A percentile compares a stretch with the other conserved stretches of the same genome.
Evolutionary conservation across 2,888 invertebrate species (phyloP).

Genomic region (Apodemia duryi): DNA sequence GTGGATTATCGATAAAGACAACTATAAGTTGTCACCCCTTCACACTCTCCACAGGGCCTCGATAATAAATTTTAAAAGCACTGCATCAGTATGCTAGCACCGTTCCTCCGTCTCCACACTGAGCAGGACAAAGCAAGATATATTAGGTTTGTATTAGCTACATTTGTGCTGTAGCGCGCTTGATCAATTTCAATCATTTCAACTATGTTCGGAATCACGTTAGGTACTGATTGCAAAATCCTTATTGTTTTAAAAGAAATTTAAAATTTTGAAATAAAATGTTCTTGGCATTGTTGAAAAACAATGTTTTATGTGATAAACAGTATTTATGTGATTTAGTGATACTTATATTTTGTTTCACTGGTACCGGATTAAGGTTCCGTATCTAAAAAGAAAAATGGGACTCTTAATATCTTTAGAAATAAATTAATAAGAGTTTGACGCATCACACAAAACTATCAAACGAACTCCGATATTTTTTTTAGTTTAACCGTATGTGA

Average conservation of each 20-base stretch:
- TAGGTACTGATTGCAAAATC: neutral
- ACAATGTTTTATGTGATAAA: too few species aligned
- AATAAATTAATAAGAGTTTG: too few species aligned
- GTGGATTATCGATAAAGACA: constrained; percentile 27
- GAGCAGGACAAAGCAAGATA: constrained; percentile 71
- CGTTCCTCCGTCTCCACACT: constrained; percentile 57
- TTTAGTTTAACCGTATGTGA: too few species aligned
- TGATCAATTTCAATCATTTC: constrained; percentile 26
- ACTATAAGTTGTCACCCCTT: constrained; percentile 25
- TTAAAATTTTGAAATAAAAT: neutral
- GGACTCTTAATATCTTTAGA: too few species aligned
- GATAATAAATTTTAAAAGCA: constrained; percentile 73
- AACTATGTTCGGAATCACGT: neutral
- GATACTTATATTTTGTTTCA: too few species aligned
- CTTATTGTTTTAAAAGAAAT: neutral
- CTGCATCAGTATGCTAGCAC: constrained; percentile 70
- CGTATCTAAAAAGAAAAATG: too few species aligned
- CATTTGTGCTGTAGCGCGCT: constrained; percentile 28
- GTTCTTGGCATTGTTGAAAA: too few species aligned
- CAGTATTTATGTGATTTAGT: too few species aligned
- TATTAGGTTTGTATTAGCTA: constrained; percentile 57
- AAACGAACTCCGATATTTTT: too few species aligned
- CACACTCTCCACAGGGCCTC: constrained; percentile 40
- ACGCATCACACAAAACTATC: too few species aligned
- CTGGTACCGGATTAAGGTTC: too few species aligned